Conservation (phyloP, 2,888 invertebrate genomes). For the Linnaemya vulpina region DNA sequence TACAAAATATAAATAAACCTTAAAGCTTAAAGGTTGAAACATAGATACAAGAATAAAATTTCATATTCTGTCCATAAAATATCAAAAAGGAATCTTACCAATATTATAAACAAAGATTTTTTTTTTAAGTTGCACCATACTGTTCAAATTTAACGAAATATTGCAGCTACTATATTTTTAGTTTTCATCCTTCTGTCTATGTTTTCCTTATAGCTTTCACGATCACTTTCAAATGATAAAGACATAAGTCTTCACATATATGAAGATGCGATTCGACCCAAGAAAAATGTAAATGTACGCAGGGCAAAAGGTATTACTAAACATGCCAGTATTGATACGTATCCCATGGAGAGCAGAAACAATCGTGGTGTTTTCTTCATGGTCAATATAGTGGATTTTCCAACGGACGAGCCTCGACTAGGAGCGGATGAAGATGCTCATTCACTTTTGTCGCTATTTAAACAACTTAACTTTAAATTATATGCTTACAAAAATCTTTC, state of each 20-base stretch:
- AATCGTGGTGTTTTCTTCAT: constrained; percentile 86
- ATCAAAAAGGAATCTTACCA: no score
- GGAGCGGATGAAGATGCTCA: constrained; percentile 86
- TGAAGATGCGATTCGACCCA: constrained; percentile 66
- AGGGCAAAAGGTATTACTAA: constrained; percentile 76
- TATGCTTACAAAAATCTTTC: constrained; percentile 78
- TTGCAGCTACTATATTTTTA: no score
- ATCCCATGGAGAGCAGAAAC: constrained; percentile 84
- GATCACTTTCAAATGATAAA: neutral
- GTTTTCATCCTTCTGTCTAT: neutral
- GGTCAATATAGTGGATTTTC: constrained; percentile 86
- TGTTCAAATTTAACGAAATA: no score
- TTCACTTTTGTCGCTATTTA: constrained; percentile 85
- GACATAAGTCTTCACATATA: constrained; percentile 67
- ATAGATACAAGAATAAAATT: no score
- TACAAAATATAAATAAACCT: no score
- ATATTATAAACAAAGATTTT: no score
- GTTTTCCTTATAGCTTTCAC: constrained; percentile 39
- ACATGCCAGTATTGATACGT: constrained; percentile 75
- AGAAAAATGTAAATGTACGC: constrained; percentile 71
- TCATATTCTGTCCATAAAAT: no score
- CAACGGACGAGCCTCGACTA: constrained; percentile 82
- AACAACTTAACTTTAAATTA: constrained; percentile 85
- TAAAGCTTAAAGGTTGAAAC: no score
- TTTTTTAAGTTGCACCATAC: no score